Percentiles rank a stretch among this genome's conserved stretches.
Conservation (phyloP, 2,797 vertebrate genomes). For the Oreochromis mossambicus region DNA sequence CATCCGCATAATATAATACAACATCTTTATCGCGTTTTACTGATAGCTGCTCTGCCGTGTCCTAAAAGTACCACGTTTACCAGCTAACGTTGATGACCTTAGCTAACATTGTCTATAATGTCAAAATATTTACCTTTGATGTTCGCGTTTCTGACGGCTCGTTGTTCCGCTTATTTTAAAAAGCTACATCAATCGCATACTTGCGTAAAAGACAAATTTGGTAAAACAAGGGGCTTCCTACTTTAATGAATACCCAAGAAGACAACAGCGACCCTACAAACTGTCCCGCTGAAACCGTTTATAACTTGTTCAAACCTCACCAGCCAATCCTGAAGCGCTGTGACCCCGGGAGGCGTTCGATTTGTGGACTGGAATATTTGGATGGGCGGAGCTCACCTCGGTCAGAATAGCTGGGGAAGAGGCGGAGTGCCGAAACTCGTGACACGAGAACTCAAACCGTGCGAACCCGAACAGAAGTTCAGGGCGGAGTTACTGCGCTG, state of each 20-base stretch:
- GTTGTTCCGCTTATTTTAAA: not conserved
- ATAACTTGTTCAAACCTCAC: conserved; percentile 38
- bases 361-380: accelerated
- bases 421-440: not conserved
- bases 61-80: not conserved
- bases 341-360: not conserved
- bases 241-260: not conserved
- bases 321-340: conserved; percentile 41
- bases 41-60: not conserved
- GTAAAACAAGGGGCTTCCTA: not conserved
- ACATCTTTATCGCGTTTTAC: not conserved
- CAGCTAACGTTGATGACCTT: not conserved
- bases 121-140: conserved; percentile 36
- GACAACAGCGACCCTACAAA: not conserved
- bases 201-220: not conserved
- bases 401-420: accelerated
- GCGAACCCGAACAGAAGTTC: not conserved
- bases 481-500: conserved; percentile 4
- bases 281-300: conserved; percentile 65
- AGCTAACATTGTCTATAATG: not conserved
- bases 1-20: not conserved
- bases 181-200: conserved; percentile 14
- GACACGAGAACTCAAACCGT: accelerated
- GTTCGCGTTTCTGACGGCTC: not conserved
- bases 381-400: not conserved